A percentile compares a stretch with the other conserved stretches of the same genome.
phyloP scores from a whole-genome alignment of 2,797 vertebrate species.

The Monodelphis domestica region DNA sequence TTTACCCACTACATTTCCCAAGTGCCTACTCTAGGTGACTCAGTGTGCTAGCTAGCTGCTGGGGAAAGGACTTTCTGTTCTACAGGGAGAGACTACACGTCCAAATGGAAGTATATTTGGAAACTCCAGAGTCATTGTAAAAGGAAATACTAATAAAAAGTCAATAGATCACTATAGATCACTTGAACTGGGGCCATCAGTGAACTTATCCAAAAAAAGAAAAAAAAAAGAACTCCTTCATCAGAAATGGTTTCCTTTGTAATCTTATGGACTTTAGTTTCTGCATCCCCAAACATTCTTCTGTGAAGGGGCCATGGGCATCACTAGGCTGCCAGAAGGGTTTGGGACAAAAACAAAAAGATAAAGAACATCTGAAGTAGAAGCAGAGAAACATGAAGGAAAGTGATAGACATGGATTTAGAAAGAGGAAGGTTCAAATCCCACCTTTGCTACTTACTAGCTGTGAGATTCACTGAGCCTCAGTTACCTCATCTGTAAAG shows the following conservation, averaged over 20 bases:
- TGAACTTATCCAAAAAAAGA: not conserved
- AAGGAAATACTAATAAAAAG: no score
- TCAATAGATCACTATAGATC: no score
- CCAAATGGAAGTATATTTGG: not conserved
- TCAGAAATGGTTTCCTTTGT: not conserved
- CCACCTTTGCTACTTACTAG: not conserved
- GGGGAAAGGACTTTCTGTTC: not conserved
- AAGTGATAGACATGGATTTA: not conserved
- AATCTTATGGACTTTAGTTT: not conserved
- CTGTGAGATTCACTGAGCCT: not conserved
- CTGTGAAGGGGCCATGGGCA: not conserved
- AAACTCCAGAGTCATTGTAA: no score
- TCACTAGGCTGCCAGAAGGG: not conserved
- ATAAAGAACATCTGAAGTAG: not conserved
- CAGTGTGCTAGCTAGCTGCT: not conserved
- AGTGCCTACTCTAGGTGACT: not conserved
- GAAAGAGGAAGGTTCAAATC: not conserved
- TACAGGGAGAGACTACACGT: not conserved
- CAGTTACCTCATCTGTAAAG: not conserved
- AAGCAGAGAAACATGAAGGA: not conserved
- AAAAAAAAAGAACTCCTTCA: not conserved
- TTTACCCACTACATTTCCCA: no score
- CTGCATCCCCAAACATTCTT: not conserved
- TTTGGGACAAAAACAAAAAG: not conserved
- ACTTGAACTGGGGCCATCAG: not conserved